Base-by-base conservation (phyloP, 2,888 invertebrate species). In the Chalcosyrphus nemorum region DNA sequence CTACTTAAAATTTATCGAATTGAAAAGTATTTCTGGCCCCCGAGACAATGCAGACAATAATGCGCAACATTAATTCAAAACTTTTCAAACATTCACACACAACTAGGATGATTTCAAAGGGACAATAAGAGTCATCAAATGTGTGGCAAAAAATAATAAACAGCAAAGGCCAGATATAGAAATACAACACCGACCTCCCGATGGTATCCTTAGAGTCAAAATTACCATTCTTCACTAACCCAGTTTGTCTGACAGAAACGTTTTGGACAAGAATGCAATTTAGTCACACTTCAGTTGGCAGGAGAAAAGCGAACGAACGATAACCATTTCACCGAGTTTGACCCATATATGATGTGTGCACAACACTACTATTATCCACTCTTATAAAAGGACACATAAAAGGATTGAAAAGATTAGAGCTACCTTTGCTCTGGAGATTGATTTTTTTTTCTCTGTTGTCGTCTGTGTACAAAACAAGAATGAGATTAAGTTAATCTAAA, bases 1-100 rank as follows among this genome's bases (percentile, higher is more conserved):
- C 17, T 24, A 7, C 65, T 50, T 35, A 35, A 35, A 47, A 50
- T 63, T 45, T 24, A 45, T 63, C 47, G 29, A 45, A 63, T 29
- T 19, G 35, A 35, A 50, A 32, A 35, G 47, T 35, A 13, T 50
- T 24, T 38, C 5, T 24, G 15, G 27, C 2, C 13, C 65, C 9
- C 38, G 0, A 52, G 24, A 32, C 6, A 63, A 45, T 32, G 61
- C 61, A 63, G 29, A 45, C 61, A 45, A 63, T 45, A n/a, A 45
- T 47, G 47, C 45, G 63, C 32, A 38, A 50, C 24, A 38, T 27
- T 50, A 24, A 24, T 65, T 65, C 24, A 65, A 38, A 65, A 65
- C 13, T 50, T 65, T 50, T 38, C 15, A 5, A 50, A 65, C 17
- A 11, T 32, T 29, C 7, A 5, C 19, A 32, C 17, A 11, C 32